These are phyloP conservation scores for Hybognathus amarus DNA, from an alignment of 2,797 vertebrate species.

Conservation along the genomic window DNA sequence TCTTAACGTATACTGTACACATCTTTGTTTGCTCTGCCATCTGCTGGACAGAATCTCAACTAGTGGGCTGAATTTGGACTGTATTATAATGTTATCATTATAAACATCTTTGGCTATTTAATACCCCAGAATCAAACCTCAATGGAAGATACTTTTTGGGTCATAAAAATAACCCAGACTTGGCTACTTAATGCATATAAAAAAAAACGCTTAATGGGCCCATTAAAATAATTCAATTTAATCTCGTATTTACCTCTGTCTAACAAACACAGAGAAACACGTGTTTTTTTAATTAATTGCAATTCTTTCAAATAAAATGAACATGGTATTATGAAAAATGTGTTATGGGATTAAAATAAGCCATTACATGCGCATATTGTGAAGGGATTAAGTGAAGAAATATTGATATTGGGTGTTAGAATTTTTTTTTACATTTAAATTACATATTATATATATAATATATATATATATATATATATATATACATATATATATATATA, in stretches of 20 bases:
- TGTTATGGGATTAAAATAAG: not conserved
- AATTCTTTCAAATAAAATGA: not conserved
- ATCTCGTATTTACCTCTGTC: not conserved
- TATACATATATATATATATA: too few relatives aligned
- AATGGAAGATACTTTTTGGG: not conserved
- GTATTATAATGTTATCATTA: not conserved
- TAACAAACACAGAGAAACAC: not conserved
- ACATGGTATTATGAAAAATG: not conserved
- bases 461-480: too few relatives aligned
- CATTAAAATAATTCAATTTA: not conserved
- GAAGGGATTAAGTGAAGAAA: not conserved
- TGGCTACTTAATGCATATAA: not conserved
- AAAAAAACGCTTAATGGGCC: not conserved
- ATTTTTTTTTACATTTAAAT: too few relatives aligned
- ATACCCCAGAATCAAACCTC: not conserved
- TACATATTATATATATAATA: too few relatives aligned
- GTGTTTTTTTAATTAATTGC: not conserved
- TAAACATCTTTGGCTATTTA: not conserved
- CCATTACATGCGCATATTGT: not conserved
- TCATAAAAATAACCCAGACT: not conserved
- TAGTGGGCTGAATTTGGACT: not conserved
- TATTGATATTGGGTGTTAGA: not conserved
- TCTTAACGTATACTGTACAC: not conserved
- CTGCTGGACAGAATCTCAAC: not conserved
- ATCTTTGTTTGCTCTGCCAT: slow-evolving; percentile 20